These are phyloP conservation scores for Caretta caretta DNA, from an alignment of 2,113 vertebrate species.

Conservation along the genomic window DNA sequence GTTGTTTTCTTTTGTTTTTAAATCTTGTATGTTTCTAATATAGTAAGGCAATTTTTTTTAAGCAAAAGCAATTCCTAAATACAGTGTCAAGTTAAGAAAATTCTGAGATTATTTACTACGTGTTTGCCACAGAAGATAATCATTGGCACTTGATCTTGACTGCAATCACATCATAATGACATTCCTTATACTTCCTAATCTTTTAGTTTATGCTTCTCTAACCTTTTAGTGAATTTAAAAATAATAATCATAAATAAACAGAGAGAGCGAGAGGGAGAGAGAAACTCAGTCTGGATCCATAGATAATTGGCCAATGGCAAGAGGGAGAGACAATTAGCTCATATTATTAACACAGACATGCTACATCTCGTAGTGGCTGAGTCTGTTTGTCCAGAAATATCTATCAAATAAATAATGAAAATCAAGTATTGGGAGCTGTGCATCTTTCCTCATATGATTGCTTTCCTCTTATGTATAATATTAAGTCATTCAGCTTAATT, in stretches of 20 bases:
- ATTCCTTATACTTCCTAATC: constrained; percentile 48
- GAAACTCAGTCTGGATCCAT: constrained; percentile 34
- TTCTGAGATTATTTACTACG: constrained; percentile 39
- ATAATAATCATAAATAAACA: neutral
- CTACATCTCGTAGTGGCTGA: constrained; percentile 68
- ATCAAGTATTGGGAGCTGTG: constrained; percentile 65
- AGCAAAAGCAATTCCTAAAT: neutral
- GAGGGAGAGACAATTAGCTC: constrained; percentile 74
- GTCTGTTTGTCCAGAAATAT: constrained; percentile 77
- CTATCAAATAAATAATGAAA: constrained; percentile 77
- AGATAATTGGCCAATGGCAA: constrained; percentile 73
- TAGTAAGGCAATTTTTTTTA: constrained; percentile 15
- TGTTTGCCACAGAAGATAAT: constrained; percentile 35
- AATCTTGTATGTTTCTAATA: neutral
- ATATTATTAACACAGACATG: constrained; percentile 76
- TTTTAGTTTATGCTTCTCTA: constrained; percentile 59
- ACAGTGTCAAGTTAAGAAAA: neutral
- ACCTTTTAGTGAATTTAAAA: constrained; percentile 18
- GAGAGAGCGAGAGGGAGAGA: neutral
- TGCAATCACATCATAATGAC: constrained; percentile 57
- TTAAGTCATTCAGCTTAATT: constrained; percentile 43
- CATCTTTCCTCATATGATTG: constrained; percentile 36
- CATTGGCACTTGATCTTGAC: constrained; percentile 22
- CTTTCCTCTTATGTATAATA: constrained; percentile 31
- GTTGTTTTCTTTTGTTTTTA: constrained; percentile 26